A percentile compares a stretch with the other conserved stretches of the same genome.
These are phyloP conservation scores for Sebastiscus tertius DNA, from an alignment of 2,797 vertebrate genomes.

Conservation along the genomic window DNA sequence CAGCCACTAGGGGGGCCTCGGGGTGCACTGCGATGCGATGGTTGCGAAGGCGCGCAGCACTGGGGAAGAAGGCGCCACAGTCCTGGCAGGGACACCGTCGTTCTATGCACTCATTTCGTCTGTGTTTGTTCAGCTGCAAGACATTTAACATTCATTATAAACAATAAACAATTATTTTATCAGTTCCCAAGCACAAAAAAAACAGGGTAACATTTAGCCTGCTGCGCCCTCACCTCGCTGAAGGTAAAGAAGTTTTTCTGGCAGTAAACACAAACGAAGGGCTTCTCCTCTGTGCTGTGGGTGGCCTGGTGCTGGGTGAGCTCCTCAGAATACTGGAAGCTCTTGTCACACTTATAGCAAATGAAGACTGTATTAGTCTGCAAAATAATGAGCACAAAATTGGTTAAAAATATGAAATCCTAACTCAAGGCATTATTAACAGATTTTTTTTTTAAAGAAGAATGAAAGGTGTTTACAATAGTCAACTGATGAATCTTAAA, in stretches of 20 bases:
- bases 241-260: constrained; percentile 78
- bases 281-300: constrained; percentile 82
- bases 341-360: constrained; percentile 86
- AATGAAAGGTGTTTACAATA: background rate
- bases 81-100: constrained; percentile 78
- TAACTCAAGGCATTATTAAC: background rate
- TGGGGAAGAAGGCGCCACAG: constrained; percentile 81
- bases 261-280: constrained; percentile 81
- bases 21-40: constrained; percentile 81
- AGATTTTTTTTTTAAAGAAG: background rate
- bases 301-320: constrained; percentile 83
- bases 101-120: constrained; percentile 78
- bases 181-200: background rate
- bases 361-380: constrained; percentile 84
- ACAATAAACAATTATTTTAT: background rate
- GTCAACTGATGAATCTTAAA: background rate
- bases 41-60: constrained; percentile 75
- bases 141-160: constrained; percentile 7
- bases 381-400: background rate
- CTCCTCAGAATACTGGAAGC: constrained; percentile 83
- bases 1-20: constrained; percentile 24
- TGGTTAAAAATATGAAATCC: background rate
- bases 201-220: background rate
- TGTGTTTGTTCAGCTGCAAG: constrained; percentile 82
- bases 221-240: constrained; percentile 74